Conservation (phyloP, 35 echinoderm and acorn worm species). For the Acanthaster planci region DNA sequence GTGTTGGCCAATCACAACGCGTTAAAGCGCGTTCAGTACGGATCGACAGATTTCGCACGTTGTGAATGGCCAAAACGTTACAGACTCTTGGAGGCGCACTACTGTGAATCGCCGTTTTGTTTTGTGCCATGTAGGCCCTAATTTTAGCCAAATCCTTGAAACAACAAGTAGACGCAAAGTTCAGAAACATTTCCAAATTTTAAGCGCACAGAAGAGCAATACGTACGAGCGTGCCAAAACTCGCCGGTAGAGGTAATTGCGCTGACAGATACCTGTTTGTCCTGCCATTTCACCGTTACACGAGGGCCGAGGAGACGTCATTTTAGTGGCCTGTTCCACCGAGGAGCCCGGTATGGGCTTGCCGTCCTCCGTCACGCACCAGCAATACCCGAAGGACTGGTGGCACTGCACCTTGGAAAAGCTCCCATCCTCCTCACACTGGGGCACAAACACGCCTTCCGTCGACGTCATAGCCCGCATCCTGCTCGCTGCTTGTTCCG, state of each 20-base stretch:
- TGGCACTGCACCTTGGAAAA: constrained; percentile 91
- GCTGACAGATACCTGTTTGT: not conserved
- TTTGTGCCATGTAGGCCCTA: too few species aligned
- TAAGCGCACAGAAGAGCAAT: not conserved
- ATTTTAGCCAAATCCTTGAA: too few species aligned
- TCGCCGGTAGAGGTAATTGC: not conserved
- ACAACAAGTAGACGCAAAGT: too few species aligned
- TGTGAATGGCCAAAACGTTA: too few species aligned
- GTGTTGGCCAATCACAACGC: too few species aligned
- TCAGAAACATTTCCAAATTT: too few species aligned
- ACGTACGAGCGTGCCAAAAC: not conserved
- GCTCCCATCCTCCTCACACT: constrained; percentile 89
- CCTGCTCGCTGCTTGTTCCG: constrained; percentile 64
- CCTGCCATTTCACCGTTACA: constrained; percentile 61
- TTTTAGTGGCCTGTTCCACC: constrained; percentile 39
- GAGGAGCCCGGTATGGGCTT: constrained; percentile 92
- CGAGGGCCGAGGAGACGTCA: constrained; percentile 39
- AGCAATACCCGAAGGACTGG: constrained; percentile 87
- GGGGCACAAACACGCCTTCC: constrained; percentile 75
- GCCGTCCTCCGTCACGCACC: constrained; percentile 91
- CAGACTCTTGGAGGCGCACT: too few species aligned
- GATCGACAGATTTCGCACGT: too few species aligned
- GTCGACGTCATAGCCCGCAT: constrained; percentile 47
- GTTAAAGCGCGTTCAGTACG: too few species aligned
- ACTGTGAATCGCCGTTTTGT: too few species aligned